Base-by-base conservation (phyloP, 1,140 invertebrate genomes). In the Drosophila lacteicornis region DNA sequence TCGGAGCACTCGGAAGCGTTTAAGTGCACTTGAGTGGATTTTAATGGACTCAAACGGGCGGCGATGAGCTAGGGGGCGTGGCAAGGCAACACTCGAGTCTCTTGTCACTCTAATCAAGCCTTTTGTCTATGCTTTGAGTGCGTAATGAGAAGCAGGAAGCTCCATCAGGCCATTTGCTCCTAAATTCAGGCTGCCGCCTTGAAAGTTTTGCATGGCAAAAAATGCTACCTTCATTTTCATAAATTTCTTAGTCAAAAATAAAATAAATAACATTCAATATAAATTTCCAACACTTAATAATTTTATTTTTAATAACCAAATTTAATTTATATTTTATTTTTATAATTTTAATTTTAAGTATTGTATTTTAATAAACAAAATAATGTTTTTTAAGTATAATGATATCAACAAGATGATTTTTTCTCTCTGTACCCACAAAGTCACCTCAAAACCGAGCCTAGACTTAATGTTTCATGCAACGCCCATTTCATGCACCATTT, bases 11-110 rank as follows among this genome's bases (percentile, higher is more conserved):
- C 85, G 86, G 86, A 90, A 90, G 73, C 79, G 59, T 90, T 90
- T 90, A 90, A 90, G 85, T 90, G 81, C 86, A 90, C 85, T 90
- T 90, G 81, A 90, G 86, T 90, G 85, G 75, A 90, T 90, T 90
- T 90, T 90, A 90, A 90, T 90, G 85, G 86, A 90, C 81, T 84
- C 49, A 53, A 59, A 45, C 45, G 77, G 45, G 27, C 25, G 67
- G 49, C 63, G 40, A 38, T 55, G 42, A 59, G 46, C 47, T 46
- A 56, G 58, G 47, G 76, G 53, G 36, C 51, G 63, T 55, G 63
- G 50, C 49, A 45, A 22, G 12, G 38, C 51, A 71, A 30, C 45
- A 42, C 30, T 51, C 17, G 4, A 63, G 42, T 55, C 49, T 57
- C 70, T 75, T 80, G 85, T 74, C 63, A 51, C 85, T 85, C 85